A percentile compares a stretch with the other conserved stretches of the same genome.
These are phyloP conservation scores for Abramis brama DNA, from an alignment of 2,113 vertebrate genomes.

Conservation along the genomic window DNA sequence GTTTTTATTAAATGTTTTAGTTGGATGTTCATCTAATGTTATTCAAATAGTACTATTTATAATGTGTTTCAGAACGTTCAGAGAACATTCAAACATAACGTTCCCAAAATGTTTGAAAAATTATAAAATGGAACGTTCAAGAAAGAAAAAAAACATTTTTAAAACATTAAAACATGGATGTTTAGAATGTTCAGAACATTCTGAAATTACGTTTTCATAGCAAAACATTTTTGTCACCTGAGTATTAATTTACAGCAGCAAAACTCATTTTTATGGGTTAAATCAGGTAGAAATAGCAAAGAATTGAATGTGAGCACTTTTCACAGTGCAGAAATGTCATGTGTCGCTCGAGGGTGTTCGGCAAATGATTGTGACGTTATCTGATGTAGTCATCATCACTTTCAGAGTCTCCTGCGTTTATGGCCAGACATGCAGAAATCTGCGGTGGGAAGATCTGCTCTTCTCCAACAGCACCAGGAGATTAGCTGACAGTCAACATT, in stretches of 20 bases:
- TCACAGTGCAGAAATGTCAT: neutral
- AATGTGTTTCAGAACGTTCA: too few species aligned
- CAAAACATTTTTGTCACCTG: too few species aligned
- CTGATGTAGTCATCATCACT: slow-evolving; percentile 22
- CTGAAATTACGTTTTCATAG: too few species aligned
- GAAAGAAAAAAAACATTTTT: too few species aligned
- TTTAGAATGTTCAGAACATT: too few species aligned
- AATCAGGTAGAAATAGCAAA: neutral
- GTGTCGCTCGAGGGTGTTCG: neutral
- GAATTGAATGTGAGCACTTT: neutral
- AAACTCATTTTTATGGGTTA: neutral
- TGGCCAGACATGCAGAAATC: slow-evolving; percentile 24
- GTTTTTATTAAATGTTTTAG: too few species aligned
- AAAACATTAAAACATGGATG: too few species aligned
- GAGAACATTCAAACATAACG: too few species aligned
- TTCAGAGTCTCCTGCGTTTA: slow-evolving; percentile 5
- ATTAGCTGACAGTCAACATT: slow-evolving; percentile 51
- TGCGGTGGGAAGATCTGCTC: slow-evolving; percentile 20
- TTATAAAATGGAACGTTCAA: too few species aligned
- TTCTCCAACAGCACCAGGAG: slow-evolving; percentile 18
- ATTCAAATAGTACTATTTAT: too few species aligned
- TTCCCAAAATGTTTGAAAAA: too few species aligned
- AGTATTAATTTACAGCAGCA: neutral
- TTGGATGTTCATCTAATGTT: too few species aligned
- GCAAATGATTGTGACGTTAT: neutral